phyloP scores from a whole-genome alignment of 2,888 invertebrate genomes.

The Tachina lurida region DNA sequence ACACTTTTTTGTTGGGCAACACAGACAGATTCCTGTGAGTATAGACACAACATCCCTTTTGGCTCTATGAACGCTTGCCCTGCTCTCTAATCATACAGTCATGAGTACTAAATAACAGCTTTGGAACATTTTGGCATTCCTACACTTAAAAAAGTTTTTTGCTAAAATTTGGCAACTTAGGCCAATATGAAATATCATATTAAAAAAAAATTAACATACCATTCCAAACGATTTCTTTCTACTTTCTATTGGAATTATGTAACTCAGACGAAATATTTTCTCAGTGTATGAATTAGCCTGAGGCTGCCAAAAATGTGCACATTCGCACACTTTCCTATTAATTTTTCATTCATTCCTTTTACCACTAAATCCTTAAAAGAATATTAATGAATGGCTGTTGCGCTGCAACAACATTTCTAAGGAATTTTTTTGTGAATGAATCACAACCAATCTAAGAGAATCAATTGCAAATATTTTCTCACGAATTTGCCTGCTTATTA shows the following conservation, averaged over 20 bases:
- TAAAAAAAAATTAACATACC: neutral
- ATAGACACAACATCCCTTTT: constrained; percentile 11
- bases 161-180: neutral
- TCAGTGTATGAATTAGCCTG: constrained; percentile 5
- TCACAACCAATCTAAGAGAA: constrained; percentile 54
- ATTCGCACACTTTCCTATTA: neutral
- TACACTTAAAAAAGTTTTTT: constrained; percentile 26
- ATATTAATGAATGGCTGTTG: constrained; percentile 3
- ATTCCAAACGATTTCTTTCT: neutral
- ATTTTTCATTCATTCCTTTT: constrained; percentile 23
- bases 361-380: neutral
- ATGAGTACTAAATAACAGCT: constrained; percentile 30
- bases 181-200: neutral
- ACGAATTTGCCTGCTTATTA: constrained; percentile 36
- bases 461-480: constrained; percentile 60
- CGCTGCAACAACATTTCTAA: neutral
- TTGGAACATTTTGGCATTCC: constrained; percentile 13
- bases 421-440: constrained; percentile 52
- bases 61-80: constrained; percentile 20
- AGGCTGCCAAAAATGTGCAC: constrained; percentile 7
- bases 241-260: neutral
- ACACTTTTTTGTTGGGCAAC: constrained; percentile 45
- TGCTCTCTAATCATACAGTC: constrained; percentile 26
- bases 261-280: neutral
- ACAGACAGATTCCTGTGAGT: constrained; percentile 13